Percentiles rank a stretch among this genome's conserved stretches.
Conservation (phyloP, 2,113 vertebrate species). For the Chaetorhynchus papuensis region DNA sequence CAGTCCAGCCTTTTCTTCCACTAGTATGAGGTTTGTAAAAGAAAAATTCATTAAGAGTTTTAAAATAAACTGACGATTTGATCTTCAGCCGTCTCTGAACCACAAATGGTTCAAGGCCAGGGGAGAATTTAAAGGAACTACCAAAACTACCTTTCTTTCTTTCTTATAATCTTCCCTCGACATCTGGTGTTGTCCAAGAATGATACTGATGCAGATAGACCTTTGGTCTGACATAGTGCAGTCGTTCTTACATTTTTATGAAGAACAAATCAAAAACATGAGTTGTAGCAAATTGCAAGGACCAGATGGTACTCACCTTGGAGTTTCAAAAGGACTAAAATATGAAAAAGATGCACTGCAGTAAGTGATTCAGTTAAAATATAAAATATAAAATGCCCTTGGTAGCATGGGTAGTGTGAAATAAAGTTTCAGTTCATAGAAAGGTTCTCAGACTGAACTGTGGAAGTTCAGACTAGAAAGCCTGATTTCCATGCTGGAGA, state of each 20-base stretch:
- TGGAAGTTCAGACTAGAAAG: neutral
- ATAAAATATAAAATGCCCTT: slow-evolving; percentile 3
- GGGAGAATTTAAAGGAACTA: neutral
- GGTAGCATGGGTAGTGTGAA: neutral
- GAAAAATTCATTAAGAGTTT: neutral
- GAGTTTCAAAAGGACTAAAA: slow-evolving; percentile 32
- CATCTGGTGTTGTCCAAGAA: slow-evolving; percentile 5
- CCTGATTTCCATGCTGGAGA: neutral
- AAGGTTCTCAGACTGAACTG: neutral
- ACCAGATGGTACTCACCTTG: slow-evolving; percentile 41
- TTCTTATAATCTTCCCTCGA: neutral
- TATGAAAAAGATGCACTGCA: slow-evolving; percentile 21
- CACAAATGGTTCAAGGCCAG: neutral
- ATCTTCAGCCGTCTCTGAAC: neutral
- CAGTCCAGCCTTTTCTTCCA: neutral
- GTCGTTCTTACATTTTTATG: slow-evolving; percentile 18
- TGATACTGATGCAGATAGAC: neutral
- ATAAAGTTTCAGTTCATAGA: neutral
- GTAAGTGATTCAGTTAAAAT: neutral
- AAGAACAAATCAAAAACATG: slow-evolving; percentile 52
- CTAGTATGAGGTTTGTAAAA: neutral
- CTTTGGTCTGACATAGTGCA: neutral
- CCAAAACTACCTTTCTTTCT: neutral
- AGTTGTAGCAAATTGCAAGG: slow-evolving; percentile 18
- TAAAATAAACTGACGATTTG: neutral